phyloP scores from a whole-genome alignment of 2,797 vertebrate genomes.

The Orestias chungarensis region DNA sequence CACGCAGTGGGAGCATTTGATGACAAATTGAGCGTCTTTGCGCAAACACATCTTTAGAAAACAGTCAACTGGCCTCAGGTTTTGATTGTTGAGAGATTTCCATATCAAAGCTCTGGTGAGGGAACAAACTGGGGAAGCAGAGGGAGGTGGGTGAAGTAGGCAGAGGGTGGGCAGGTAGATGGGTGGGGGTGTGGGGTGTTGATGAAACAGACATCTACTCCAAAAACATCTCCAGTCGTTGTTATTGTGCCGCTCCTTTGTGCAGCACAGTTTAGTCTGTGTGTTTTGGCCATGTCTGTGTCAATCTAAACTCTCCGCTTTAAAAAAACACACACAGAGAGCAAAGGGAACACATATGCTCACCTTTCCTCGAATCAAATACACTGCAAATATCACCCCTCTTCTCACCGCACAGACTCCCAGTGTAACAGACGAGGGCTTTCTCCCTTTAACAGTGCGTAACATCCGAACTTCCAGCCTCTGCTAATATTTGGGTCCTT shows the following conservation, averaged over 20 bases:
- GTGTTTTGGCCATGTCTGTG: slow-evolving; percentile 66
- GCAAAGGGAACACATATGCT: slow-evolving; percentile 40
- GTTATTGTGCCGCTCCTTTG: slow-evolving; percentile 66
- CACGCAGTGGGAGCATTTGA: slow-evolving; percentile 72
- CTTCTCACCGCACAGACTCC: slow-evolving; percentile 40
- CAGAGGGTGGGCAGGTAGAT: too few species aligned
- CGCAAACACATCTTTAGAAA: slow-evolving; percentile 78
- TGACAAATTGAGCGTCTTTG: slow-evolving; percentile 75
- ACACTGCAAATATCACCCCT: slow-evolving; percentile 50
- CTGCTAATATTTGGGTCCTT: slow-evolving; percentile 66
- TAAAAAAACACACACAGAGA: slow-evolving; percentile 60
- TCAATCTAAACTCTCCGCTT: slow-evolving; percentile 68
- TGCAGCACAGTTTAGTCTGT: slow-evolving; percentile 73
- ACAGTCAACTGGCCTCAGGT: slow-evolving; percentile 71
- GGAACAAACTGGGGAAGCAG: slow-evolving; percentile 45
- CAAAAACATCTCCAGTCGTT: slow-evolving; percentile 57
- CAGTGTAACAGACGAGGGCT: slow-evolving; percentile 46
- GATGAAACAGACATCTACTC: slow-evolving; percentile 67
- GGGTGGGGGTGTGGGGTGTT: too few species aligned
- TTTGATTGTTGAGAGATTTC: slow-evolving; percentile 75
- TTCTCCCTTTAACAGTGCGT: slow-evolving; percentile 45
- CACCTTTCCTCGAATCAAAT: slow-evolving; percentile 47
- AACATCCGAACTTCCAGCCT: slow-evolving; percentile 59
- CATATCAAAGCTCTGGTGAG: slow-evolving; percentile 83
- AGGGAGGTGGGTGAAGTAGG: slow-evolving; percentile 30